Evolutionary conservation across 2,113 vertebrate species (phyloP), one percentile per base, ranked within the genome.

Genomic region (Stegastes partitus): DNA sequence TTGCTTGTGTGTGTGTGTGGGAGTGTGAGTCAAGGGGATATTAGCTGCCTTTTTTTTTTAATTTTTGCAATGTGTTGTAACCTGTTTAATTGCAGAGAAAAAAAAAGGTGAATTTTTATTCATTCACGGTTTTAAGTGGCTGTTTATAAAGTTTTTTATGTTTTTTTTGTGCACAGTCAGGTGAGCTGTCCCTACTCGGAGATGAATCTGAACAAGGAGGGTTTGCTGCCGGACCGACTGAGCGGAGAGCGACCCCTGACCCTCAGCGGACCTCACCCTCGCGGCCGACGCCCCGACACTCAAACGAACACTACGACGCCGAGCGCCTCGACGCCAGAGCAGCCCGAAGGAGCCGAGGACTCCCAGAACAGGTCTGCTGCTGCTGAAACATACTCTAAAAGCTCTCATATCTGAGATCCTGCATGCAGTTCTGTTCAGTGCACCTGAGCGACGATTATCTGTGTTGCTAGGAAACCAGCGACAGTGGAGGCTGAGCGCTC

Each of bases 181-280:
- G 92, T 97, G 82, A 96, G 96, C 85, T 97, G 96, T 81, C 96
- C 96, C 0, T 98, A 97, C 82, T 97, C 97, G 0, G 96, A 96
- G 68, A 78, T 95, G 58, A 98, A 97, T 84, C 90, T 96, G 68
- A 96, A 93, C 92, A 96, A 94, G 72, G 96, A 97, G 12, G 94
- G 91, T 42, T 63, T 94, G 54, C 65, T 96, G 45, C 96, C 95
- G 16, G 96, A 98, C 89, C 95, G 97, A 10, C 94, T 98, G 44
- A 94, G 91, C 0, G 96, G 96, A 51, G 96, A 97, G 86, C 90
- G 90, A 28, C 94, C 95, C 0, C 63, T 83, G 0, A 74, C 92
- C 11, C 57, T 93, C 16, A 87, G 53, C 0, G 94, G 88, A 26
- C 85, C 92, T 44, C 92, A 93, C 56, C 93, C 87, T 47, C 89